Percentiles rank a stretch among this genome's conserved stretches.
These are phyloP conservation scores for Erythrocebus patas DNA, from an alignment of 2,113 vertebrate species.

Conservation along the genomic window DNA sequence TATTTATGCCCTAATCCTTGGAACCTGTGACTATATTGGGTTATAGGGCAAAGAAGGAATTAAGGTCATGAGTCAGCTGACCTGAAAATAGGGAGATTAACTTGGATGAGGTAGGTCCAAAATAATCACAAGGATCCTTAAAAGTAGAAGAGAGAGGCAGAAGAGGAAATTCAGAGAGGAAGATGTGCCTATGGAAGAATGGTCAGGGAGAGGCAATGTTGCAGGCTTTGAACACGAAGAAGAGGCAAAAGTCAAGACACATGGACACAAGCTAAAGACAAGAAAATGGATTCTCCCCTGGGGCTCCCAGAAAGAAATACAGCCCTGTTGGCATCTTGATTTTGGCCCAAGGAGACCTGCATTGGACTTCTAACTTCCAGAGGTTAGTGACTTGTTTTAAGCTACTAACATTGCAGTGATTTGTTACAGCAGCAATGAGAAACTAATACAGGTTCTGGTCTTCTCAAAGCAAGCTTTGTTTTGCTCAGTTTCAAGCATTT, in stretches of 20 bases:
- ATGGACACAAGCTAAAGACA: not conserved
- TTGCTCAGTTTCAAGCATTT: not conserved
- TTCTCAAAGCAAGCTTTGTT: not conserved
- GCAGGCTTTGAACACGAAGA: not conserved
- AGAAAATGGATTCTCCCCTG: not conserved
- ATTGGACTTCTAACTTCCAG: not conserved
- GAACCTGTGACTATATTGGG: not conserved
- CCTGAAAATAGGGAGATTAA: not conserved
- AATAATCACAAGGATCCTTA: not conserved
- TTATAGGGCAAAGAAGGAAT: not conserved
- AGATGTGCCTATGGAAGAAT: not conserved
- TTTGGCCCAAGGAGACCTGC: not conserved
- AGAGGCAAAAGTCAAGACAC: not conserved
- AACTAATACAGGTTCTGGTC: not conserved
- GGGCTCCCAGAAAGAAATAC: not conserved
- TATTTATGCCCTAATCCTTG: not conserved
- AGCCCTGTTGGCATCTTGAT: not conserved
- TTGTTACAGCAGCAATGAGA: not conserved
- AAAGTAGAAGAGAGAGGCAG: not conserved
- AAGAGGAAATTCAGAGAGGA: not conserved
- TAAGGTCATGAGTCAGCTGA: not conserved
- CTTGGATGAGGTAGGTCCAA: not conserved
- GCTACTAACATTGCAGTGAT: not conserved
- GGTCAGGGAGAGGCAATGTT: not conserved
- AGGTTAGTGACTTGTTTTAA: not conserved